These are phyloP conservation scores for Gallinago media DNA, from an alignment of 2,113 vertebrate species.

Conservation along the genomic window DNA sequence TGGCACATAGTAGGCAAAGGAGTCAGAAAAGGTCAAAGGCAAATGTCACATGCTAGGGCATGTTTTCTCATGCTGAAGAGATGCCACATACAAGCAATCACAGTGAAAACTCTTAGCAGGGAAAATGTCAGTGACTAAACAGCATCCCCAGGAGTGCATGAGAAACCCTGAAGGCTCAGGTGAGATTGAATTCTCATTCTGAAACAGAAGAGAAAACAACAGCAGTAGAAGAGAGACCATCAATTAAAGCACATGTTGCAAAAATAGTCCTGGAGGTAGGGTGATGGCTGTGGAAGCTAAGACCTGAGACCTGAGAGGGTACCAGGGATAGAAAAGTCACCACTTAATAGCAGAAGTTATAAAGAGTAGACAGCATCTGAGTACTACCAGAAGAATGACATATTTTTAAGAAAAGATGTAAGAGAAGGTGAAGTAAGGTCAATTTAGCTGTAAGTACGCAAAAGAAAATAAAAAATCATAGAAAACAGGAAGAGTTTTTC, in stretches of 20 bases:
- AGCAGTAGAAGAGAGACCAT: not conserved
- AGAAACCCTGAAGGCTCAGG: not conserved
- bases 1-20: not conserved
- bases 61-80: not conserved
- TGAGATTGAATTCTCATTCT: not conserved
- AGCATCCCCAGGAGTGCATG: not conserved
- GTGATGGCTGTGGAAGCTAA: not conserved
- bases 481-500: not conserved
- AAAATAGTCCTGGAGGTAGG: not conserved
- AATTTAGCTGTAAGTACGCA: not conserved
- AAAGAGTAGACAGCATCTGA: not conserved
- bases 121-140: not conserved
- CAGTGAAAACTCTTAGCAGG: not conserved
- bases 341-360: not conserved
- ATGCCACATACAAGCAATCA: not conserved
- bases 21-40: not conserved
- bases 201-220: not conserved
- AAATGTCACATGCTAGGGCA: not conserved
- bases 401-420: not conserved
- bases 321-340: not conserved
- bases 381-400: not conserved
- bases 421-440: not conserved
- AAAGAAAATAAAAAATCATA: not conserved
- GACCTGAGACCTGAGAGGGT: not conserved
- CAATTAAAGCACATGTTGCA: not conserved